These are phyloP conservation scores for Galleria mellonella DNA, from an alignment of 1,140 invertebrate species.

Conservation along the genomic window DNA sequence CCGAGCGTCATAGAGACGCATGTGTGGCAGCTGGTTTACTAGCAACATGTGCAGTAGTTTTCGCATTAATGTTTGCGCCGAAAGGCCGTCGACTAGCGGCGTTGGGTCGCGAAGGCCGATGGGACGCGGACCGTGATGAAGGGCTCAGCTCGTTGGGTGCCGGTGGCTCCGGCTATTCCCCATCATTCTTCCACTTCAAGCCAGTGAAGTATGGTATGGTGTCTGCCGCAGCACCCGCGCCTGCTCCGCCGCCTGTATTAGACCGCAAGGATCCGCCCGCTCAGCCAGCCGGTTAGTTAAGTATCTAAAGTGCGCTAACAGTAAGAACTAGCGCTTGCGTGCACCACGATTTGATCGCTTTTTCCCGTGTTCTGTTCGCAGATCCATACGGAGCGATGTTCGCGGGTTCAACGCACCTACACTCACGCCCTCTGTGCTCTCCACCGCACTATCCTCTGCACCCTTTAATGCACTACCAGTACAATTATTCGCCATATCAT, in stretches of 20 bases:
- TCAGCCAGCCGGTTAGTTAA: slow-evolving; percentile 79
- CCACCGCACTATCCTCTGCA: slow-evolving; percentile 67
- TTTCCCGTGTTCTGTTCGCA: slow-evolving; percentile 49
- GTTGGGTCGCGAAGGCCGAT: slow-evolving; percentile 86
- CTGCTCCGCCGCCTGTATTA: slow-evolving; percentile 38
- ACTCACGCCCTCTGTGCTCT: slow-evolving; percentile 64
- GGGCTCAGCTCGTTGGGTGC: slow-evolving; percentile 84
- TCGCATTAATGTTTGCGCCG: slow-evolving; percentile 95
- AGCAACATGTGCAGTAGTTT: slow-evolving; percentile 86
- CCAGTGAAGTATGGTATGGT: slow-evolving; percentile 84
- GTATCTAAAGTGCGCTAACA: slow-evolving; percentile 66
- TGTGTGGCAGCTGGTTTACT: slow-evolving; percentile 92
- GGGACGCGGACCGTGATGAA: slow-evolving; percentile 85
- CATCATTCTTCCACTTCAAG: slow-evolving; percentile 94
- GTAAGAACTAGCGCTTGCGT: slow-evolving; percentile 56
- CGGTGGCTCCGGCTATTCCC: slow-evolving; percentile 88
- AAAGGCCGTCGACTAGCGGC: slow-evolving; percentile 94
- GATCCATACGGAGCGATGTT: slow-evolving; percentile 67
- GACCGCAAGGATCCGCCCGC: slow-evolving; percentile 70
- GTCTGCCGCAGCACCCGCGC: slow-evolving; percentile 68
- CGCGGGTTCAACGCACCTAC: slow-evolving; percentile 51
- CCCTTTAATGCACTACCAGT: slow-evolving; percentile 69
- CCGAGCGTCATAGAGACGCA: slow-evolving; percentile 86
- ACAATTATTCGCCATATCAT: slow-evolving; percentile 67
- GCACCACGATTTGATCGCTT: slow-evolving; percentile 41